Percentiles rank a stretch among this genome's conserved stretches.
These are phyloP conservation scores for Agrotis segetum DNA, from an alignment of 2,888 invertebrate species.

Conservation along the genomic window DNA sequence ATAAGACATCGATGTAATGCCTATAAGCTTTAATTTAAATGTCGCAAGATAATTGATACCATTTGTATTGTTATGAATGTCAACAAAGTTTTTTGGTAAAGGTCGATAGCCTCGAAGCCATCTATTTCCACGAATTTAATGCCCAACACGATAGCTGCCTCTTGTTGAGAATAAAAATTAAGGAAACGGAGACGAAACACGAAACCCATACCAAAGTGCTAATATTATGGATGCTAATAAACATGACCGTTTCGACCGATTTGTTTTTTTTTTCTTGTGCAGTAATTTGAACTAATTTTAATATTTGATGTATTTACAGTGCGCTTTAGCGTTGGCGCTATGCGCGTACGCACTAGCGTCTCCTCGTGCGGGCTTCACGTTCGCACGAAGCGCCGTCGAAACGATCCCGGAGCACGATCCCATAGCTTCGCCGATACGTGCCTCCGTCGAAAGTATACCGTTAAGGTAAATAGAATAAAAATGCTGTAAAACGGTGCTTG, in stretches of 20 bases:
- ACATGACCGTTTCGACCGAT: no score
- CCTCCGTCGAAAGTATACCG: slow-evolving; percentile 95
- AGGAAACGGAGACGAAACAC: slow-evolving; percentile 43
- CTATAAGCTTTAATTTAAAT: slow-evolving; percentile 71
- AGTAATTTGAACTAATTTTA: slow-evolving; percentile 11
- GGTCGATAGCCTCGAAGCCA: slow-evolving; percentile 81
- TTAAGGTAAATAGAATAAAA: slow-evolving; percentile 77
- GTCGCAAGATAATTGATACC: slow-evolving; percentile 80
- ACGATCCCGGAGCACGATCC: slow-evolving; percentile 84
- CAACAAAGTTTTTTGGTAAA: slow-evolving; percentile 74
- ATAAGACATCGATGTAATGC: background rate
- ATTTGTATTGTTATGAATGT: slow-evolving; percentile 79
- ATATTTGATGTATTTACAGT: slow-evolving; percentile 69
- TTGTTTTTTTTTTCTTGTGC: no score
- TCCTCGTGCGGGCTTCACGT: slow-evolving; percentile 77
- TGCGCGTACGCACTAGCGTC: slow-evolving; percentile 77
- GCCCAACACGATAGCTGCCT: slow-evolving; percentile 75
- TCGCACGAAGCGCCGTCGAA: slow-evolving; percentile 83
- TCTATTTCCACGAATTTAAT: slow-evolving; percentile 81
- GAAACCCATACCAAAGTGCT: slow-evolving; percentile 12
- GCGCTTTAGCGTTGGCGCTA: slow-evolving; percentile 74
- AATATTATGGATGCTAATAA: slow-evolving; percentile 8
- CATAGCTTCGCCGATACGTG: slow-evolving; percentile 91
- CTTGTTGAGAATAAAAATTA: slow-evolving; percentile 65
- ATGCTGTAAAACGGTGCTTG: slow-evolving; percentile 29